Evolutionary conservation across 2,888 invertebrate species (phyloP), one percentile per base, ranked within the genome.

Genomic region (Strigamia transsilvanica): DNA sequence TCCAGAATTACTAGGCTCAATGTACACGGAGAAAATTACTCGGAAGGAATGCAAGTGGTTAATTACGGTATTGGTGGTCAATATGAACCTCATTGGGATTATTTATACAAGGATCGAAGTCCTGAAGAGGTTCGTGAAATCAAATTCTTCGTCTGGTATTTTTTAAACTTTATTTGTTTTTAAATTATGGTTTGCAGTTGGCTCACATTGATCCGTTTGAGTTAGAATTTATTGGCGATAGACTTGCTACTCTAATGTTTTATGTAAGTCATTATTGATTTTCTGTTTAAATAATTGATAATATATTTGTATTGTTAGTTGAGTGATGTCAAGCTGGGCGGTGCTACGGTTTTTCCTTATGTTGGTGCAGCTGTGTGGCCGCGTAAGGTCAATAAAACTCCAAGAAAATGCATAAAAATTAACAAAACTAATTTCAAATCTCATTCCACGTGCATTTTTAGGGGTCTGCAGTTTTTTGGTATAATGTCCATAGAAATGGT

Each of bases 11-110:
- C 88, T 9, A 87, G 87, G 2, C 84, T 88, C 6, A 85, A 86
- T 42, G 85, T 85, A 0, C 84, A 85, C 77, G 80, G 83, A 13
- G 78, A 83, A 9, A 84, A 85, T 3, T 84, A 86, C 81, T 85
- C 86, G 6, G 87, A 85, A 82, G 84, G 85, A 80, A 51, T 80
- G 61, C 88, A 89, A 87, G 87, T 89, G 79, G 87, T 87, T 12
- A 88, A 88, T 84, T 89, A 89, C 86, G 89, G 89, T 6, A 86
- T 89, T 32, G 89, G 89, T 66, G 89, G 89, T 18, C 89, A 89
- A 84, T 89, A 89, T 85, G 88, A 88, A 83, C 89, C 89, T n/a
- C 89, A 89, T 85, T 85, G 85, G 79, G 87, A 87, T 82, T 85
- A 85, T 56, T 83, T 87, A 21, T 84, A 85, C 23, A 84, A 84